These are phyloP conservation scores for Dromococcyx pavoninus DNA, from an alignment of 2,797 vertebrate species.

Conservation along the genomic window DNA sequence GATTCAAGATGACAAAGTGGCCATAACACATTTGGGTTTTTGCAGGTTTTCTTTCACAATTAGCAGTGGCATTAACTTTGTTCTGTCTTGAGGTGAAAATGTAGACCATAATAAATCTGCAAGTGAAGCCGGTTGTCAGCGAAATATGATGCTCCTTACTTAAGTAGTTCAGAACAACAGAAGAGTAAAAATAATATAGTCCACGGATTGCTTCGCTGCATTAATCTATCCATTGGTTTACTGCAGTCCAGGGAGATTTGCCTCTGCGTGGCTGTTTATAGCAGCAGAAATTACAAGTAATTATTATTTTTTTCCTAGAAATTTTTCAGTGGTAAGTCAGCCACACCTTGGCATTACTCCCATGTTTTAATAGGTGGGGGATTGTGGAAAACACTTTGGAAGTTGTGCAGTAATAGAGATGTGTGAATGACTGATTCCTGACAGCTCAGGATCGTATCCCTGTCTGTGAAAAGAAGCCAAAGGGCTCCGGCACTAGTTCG, in stretches of 20 bases:
- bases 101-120: neutral
- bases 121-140: neutral
- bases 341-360: neutral
- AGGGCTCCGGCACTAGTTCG: neutral
- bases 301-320: neutral
- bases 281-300: neutral
- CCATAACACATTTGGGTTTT: neutral
- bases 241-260: neutral
- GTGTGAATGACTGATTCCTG: neutral
- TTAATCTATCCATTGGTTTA: neutral
- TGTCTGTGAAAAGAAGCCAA: neutral
- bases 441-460: fast-evolving
- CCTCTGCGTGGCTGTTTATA: neutral
- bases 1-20: neutral
- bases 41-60: neutral
- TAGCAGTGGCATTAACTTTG: neutral
- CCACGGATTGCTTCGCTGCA: neutral
- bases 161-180: neutral
- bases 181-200: neutral
- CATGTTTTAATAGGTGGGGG: neutral
- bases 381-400: neutral
- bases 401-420: neutral
- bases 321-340: neutral
- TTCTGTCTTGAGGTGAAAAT: neutral
- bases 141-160: neutral